Conservation (phyloP, 2,113 vertebrate genomes). For the Climacteris rufus region DNA sequence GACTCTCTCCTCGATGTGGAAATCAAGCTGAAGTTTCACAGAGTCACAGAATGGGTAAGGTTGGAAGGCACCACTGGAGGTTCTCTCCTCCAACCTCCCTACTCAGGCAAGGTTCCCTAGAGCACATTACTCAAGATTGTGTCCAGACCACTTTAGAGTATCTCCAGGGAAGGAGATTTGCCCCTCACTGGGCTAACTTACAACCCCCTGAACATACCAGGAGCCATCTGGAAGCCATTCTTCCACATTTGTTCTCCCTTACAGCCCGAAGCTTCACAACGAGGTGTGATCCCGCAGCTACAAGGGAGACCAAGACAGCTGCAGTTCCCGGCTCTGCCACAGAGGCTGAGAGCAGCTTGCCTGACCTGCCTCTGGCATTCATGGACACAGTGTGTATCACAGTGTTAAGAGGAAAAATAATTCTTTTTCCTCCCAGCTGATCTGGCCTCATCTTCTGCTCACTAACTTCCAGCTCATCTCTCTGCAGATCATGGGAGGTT, state of each 20-base stretch:
- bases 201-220: neutral
- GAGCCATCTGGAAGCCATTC: neutral
- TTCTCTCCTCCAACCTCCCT: neutral
- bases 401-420: neutral
- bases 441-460: neutral
- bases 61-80: neutral
- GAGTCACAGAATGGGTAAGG: neutral
- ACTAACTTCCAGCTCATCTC: neutral
- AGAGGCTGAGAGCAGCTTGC: neutral
- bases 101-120: neutral
- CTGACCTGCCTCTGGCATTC: neutral
- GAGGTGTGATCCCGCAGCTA: neutral
- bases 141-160: neutral
- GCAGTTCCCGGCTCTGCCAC: neutral
- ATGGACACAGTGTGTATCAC: rapidly evolving
- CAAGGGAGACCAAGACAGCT: neutral
- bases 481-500: neutral
- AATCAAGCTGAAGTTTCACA: neutral
- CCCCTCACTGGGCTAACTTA: neutral
- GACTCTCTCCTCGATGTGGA: neutral
- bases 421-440: neutral
- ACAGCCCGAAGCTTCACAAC: neutral
- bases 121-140: neutral
- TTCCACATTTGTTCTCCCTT: neutral
- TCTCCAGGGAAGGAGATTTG: neutral